Conservation (phyloP, 2,888 invertebrate genomes). For the Eristalis tenax region DNA sequence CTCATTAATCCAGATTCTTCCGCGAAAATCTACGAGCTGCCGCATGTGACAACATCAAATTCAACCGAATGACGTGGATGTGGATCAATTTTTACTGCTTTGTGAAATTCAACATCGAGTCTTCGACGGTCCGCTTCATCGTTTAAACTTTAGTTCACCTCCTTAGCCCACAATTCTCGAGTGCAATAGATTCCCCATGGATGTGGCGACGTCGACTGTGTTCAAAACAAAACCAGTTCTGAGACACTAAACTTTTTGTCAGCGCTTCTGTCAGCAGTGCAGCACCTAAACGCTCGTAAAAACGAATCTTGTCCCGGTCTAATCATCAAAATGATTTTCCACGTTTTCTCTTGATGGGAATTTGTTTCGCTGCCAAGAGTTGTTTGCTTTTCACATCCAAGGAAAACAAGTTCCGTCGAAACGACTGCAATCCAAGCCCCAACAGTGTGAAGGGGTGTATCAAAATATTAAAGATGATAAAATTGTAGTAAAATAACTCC, state of each 20-base stretch:
- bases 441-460: background rate
- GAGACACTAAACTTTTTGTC: background rate
- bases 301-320: background rate
- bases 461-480: background rate
- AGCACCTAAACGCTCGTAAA: conserved; percentile 11
- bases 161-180: background rate
- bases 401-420: background rate
- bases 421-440: background rate
- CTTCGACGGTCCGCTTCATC: background rate
- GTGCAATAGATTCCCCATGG: background rate
- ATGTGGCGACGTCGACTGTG: background rate
- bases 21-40: background rate
- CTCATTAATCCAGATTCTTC: background rate
- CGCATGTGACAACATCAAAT: background rate
- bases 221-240: background rate
- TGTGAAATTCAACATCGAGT: background rate
- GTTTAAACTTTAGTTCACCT: background rate
- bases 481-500: background rate
- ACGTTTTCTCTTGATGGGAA: conserved; percentile 8
- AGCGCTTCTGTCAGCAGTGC: conserved; percentile 1
- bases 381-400: conserved; percentile 10
- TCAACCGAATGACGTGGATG: background rate
- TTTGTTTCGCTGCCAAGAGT: background rate
- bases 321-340: conserved; percentile 6
- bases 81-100: background rate